Evolutionary conservation across 1,140 invertebrate genomes (phyloP), one percentile per base, ranked within the genome.

Genomic region (Odontomachus brunneus): DNA sequence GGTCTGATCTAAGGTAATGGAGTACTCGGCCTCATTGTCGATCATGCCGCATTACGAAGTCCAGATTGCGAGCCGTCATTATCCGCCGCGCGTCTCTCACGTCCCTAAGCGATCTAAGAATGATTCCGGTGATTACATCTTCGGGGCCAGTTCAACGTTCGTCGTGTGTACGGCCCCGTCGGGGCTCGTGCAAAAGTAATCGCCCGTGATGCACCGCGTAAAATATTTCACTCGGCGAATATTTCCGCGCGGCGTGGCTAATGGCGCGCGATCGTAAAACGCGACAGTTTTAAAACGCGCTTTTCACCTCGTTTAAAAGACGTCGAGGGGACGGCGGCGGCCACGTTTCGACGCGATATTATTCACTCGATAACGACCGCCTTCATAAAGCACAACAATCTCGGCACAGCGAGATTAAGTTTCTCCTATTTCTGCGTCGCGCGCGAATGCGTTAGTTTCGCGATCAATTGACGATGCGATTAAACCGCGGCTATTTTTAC

Each of bases 241-340:
- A 80, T 80, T 71, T 80, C 51, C 63, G 24, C 59, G 49, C 19
- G 44, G 17, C 22, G 53, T 9, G 19, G 53, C 22, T 65, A 65
- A 76, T 65, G 44, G 26, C 44, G 15, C 29, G 62, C 63, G 63
- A n/a, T 80, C 75, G 65, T 80, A 80, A 80, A 80, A 80, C 51
- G 63, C 63, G 75, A 71, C 65, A 29, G 65, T 80, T 80, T 80
- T 80, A 80, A 80, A 80, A 80, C 33, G 33, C 51, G 51, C 65
- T 80, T 80, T 80, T 71, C 75, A 71, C 53, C 51, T 80, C 65
- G 75, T 80, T 80, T 71, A 71, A 80, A 71, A 80, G 65, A 24
- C 75, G 14, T 51, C 59, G 60, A 15, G 63, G 33, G 38, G 60
- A 60, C 55, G 38, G 24, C 19, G 44, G 38, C 49, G 19, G 19